These are phyloP conservation scores for Plagodis dolabraria DNA, from an alignment of 2,888 invertebrate genomes.

Conservation along the genomic window DNA sequence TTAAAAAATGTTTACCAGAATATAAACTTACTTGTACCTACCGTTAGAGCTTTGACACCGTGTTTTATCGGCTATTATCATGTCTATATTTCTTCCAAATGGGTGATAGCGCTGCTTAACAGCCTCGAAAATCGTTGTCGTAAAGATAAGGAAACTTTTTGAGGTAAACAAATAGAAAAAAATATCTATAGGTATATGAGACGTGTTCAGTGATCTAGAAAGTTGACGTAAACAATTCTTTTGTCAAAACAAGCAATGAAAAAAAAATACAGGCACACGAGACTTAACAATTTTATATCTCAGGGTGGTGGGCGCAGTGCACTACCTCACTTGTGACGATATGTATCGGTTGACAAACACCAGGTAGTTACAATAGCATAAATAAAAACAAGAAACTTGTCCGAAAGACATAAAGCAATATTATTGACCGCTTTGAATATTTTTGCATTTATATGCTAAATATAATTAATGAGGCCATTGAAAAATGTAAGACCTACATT, in stretches of 20 bases:
- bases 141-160: constrained; percentile 24
- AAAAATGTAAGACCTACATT: constrained; percentile 7
- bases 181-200: constrained; percentile 16
- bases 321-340: too few relatives aligned
- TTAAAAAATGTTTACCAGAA: constrained; percentile 2
- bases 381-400: too few relatives aligned
- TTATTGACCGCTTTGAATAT: too few relatives aligned
- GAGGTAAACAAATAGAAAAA: constrained; percentile 22
- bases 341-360: too few relatives aligned
- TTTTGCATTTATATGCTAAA: too few relatives aligned
- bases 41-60: constrained; percentile 25
- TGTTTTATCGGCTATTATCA: constrained; percentile 47
- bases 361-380: too few relatives aligned
- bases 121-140: constrained; percentile 27
- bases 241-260: too few relatives aligned
- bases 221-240: constrained; percentile 12
- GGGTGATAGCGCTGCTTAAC: constrained; percentile 42
- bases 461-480: too few relatives aligned
- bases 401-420: too few relatives aligned
- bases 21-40: constrained; percentile 11
- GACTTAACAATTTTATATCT: too few relatives aligned
- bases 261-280: too few relatives aligned
- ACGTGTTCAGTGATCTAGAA: constrained; percentile 2
- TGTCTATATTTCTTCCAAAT: constrained; percentile 51
- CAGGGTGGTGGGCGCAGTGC: too few relatives aligned